Evolutionary conservation across 2,888 invertebrate species (phyloP), one percentile per base, ranked within the genome.

Genomic region (Diachrysia chrysitis): DNA sequence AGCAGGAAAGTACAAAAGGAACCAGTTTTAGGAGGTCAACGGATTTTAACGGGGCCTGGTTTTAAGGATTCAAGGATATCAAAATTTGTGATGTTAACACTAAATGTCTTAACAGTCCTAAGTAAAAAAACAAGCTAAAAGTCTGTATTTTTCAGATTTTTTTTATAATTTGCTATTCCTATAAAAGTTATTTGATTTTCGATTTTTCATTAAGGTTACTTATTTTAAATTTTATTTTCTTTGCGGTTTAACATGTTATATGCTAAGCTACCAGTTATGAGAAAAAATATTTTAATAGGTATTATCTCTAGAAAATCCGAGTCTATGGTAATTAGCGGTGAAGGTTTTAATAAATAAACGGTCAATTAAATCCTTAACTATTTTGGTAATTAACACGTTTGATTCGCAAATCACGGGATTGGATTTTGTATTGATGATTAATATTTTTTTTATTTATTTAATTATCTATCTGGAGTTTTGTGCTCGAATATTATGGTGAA

Each of bases 21-120:
- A 23, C 35, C 59, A 19, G 66, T 72, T 60, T 60, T 17, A 14
- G 3, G 59, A 48, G 66, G 42, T 58, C 71, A 60, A 46, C 72
- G 70, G 25, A 53, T 57, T 56, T 25, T 56, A 19, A 21, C 21
- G 19, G 48, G n/a, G 10, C 17, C 14, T 51, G 19, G 12, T 51
- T 51, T 48, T 21, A 51, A 21, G 48, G 48, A 21, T 51, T 21
- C 21, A 12, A 21, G 48, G 48, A 12, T 14, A 19, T 51, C 21
- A 19, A 19, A 21, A 3, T 19, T 48, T 48, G 19, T 19, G 12
- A 32, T 32, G 32, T 32, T 32, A 32, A 32, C 29, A 29, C 48
- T 10, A 19, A 19, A 48, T 19, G 12, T 5, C 16, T 42, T 1
- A 14, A 5, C 4, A n/a, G n/a, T n/a, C n/a, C n/a, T n/a, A n/a